Evolutionary conservation across 2,888 invertebrate genomes (phyloP).

Genomic region (Ochropleura plecta): DNA sequence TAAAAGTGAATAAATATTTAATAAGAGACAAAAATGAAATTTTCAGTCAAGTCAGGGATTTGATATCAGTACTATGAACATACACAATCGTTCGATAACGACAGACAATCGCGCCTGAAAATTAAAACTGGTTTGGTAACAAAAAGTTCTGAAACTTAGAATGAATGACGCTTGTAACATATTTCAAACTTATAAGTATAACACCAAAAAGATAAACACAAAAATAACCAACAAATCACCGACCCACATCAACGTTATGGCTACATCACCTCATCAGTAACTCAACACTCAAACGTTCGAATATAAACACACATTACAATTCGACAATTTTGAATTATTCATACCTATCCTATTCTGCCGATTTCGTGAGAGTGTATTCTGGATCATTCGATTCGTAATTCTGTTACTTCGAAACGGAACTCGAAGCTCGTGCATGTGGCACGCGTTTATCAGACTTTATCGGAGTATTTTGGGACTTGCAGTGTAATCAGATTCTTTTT

Average conservation of each 20-base stretch:
- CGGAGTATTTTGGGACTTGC: neutral
- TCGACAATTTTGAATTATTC: conserved; percentile 79
- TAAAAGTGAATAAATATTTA: neutral
- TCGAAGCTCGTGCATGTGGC: conserved; percentile 1
- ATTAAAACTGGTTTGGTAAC: neutral
- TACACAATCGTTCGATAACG: no score
- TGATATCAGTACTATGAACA: neutral
- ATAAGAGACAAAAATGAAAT: no score
- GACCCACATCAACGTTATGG: conserved; percentile 48
- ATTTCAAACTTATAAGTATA: neutral
- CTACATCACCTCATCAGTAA: conserved; percentile 59
- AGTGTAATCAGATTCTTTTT: conserved; percentile 27
- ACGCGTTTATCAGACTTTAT: conserved; percentile 20
- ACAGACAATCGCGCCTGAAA: neutral
- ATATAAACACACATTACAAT: conserved; percentile 79
- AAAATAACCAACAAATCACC: conserved; percentile 38
- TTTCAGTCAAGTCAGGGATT: neutral
- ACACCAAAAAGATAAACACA: neutral
- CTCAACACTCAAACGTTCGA: conserved; percentile 67
- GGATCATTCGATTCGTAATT: conserved; percentile 51
- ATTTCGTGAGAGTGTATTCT: conserved; percentile 71
- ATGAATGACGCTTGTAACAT: neutral
- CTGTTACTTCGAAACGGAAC: conserved; percentile 19
- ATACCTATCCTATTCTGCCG: conserved; percentile 75
- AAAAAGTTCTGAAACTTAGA: neutral